These are phyloP conservation scores for Lepus timidus DNA, from an alignment of 2,113 vertebrate species.

Conservation along the genomic window DNA sequence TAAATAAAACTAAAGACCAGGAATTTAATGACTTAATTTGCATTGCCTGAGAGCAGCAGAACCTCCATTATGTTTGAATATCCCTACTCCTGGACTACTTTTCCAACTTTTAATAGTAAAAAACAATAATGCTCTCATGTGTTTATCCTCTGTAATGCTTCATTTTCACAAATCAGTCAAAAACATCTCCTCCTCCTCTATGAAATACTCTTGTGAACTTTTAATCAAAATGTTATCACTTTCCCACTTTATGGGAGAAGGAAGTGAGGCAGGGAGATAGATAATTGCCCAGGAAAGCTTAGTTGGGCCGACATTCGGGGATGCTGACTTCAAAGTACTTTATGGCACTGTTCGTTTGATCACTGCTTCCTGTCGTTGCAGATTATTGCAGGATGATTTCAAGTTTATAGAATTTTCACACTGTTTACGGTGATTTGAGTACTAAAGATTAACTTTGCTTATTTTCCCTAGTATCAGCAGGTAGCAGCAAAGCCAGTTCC, in stretches of 20 bases:
- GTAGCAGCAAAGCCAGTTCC: conserved; percentile 89
- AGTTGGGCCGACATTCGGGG: not conserved
- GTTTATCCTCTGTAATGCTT: not conserved
- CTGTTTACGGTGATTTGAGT: not conserved
- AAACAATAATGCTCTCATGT: not conserved
- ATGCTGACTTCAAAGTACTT: conserved; percentile 10
- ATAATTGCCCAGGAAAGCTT: conserved; percentile 19
- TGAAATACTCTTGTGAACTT: not conserved
- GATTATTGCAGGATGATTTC: not conserved
- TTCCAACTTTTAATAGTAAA: conserved; percentile 19
- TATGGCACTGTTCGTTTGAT: not conserved
- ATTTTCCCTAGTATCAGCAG: conserved; percentile 88
- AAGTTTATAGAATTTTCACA: not conserved
- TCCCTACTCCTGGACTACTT: not conserved
- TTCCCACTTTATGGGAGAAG: not conserved
- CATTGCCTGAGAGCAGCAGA: not conserved
- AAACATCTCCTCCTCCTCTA: not conserved
- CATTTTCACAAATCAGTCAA: conserved; percentile 8
- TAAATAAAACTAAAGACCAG: not conserved
- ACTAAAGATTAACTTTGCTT: not conserved
- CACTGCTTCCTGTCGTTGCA: not conserved
- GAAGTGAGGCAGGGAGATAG: conserved; percentile 14
- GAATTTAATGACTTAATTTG: conserved; percentile 32
- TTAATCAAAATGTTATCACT: not conserved
- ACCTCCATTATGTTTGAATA: not conserved